Evolutionary conservation across 2,113 vertebrate species (phyloP).

Genomic region (Poecilia latipinna): DNA sequence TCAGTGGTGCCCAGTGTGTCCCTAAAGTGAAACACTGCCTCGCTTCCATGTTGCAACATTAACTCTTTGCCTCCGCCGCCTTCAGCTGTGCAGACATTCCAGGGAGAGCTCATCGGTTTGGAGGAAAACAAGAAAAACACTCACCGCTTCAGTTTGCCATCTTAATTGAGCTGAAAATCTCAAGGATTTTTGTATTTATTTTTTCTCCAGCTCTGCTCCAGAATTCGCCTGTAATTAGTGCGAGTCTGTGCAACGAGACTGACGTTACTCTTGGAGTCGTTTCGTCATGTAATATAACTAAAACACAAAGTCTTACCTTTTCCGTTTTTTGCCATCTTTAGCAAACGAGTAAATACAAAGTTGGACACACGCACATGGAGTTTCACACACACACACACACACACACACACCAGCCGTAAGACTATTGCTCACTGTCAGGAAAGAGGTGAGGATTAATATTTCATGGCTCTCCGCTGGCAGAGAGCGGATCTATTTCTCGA

Average conservation of each 20-base stretch:
- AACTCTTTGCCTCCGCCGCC: constrained; percentile 34
- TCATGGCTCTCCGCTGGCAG: constrained; percentile 54
- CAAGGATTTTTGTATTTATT: neutral
- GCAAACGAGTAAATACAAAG: constrained; percentile 8
- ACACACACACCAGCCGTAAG: constrained; percentile 15
- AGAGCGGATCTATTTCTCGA: constrained; percentile 49
- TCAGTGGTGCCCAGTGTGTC: constrained; percentile 44
- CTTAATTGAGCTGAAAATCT: constrained; percentile 5
- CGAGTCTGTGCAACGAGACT: constrained; percentile 15
- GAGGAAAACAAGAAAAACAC: neutral
- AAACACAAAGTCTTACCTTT: constrained; percentile 4
- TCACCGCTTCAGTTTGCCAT: constrained; percentile 10
- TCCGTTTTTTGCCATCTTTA: constrained; percentile 28
- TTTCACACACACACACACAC: neutral
- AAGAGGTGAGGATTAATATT: constrained; percentile 71
- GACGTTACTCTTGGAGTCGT: constrained; percentile 40
- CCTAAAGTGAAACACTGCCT: constrained; percentile 51
- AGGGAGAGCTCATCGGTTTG: neutral
- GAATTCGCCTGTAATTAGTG: constrained; percentile 26
- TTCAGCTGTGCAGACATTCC: constrained; percentile 3
- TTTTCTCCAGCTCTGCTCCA: constrained; percentile 25
- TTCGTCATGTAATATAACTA: constrained; percentile 24
- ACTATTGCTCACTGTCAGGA: constrained; percentile 60
- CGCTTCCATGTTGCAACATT: constrained; percentile 9
- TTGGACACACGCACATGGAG: neutral